Evolutionary conservation across 2,888 invertebrate genomes (phyloP).

Genomic region (Synanthedon tipuliformis): DNA sequence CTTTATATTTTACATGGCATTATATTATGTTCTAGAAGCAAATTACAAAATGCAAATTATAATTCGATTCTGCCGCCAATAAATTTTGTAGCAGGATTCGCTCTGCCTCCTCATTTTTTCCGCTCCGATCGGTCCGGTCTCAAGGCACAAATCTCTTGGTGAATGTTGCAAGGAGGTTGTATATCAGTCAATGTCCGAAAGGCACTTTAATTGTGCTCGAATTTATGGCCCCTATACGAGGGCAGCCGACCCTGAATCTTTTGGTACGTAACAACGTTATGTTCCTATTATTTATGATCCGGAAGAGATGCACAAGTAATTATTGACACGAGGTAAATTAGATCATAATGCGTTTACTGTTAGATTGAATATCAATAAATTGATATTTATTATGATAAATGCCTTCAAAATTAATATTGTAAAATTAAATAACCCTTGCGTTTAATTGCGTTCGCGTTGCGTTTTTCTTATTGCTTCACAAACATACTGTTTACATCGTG

Average conservation of each 20-base stretch:
- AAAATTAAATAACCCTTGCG: too few species aligned
- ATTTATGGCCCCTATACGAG: constrained; percentile 36
- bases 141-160: constrained; percentile 30
- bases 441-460: too few species aligned
- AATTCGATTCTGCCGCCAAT: constrained; percentile 17
- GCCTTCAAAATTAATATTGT: not conserved
- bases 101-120: constrained; percentile 32
- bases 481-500: too few species aligned
- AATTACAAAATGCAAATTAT: constrained; percentile 18
- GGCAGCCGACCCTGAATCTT: not conserved
- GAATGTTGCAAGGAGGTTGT: constrained; percentile 41
- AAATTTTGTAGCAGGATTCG: constrained; percentile 21
- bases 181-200: constrained; percentile 62
- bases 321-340: constrained; percentile 8
- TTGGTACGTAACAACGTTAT: constrained; percentile 9
- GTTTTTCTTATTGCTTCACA: too few species aligned
- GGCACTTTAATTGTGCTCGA: constrained; percentile 54
- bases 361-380: not conserved
- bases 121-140: constrained; percentile 24
- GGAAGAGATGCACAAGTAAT: constrained; percentile 12
- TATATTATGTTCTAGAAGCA: constrained; percentile 2
- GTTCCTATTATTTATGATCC: constrained; percentile 14
- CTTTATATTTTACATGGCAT: not conserved
- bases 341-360: constrained; percentile 6
- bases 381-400: constrained; percentile 4